Conservation (phyloP, 2,113 vertebrate genomes). For the Mormyrus lacerda region DNA sequence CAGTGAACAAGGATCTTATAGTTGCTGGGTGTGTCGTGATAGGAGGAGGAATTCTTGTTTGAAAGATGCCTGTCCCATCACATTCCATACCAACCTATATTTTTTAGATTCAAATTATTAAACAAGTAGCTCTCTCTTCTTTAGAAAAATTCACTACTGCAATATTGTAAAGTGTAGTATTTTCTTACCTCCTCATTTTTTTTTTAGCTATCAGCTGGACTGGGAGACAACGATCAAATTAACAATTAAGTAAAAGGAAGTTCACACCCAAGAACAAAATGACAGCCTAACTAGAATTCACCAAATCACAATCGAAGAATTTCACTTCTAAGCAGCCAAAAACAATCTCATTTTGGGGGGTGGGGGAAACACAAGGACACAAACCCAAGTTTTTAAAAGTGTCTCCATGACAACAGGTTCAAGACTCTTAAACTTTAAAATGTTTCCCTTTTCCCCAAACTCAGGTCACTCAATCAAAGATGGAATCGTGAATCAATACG, state of each 20-base stretch:
- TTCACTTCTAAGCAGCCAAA: neutral
- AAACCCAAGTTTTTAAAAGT: constrained; percentile 26
- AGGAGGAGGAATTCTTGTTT: constrained; percentile 12
- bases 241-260: neutral
- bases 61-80: constrained; percentile 36
- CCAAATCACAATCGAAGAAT: neutral
- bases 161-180: neutral
- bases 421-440: constrained; percentile 52
- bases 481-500: neutral
- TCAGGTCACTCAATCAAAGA: neutral
- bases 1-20: constrained; percentile 49
- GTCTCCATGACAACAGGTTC: constrained; percentile 58
- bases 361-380: constrained; percentile 37
- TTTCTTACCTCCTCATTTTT: neutral
- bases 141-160: neutral
- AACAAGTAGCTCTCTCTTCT: neutral
- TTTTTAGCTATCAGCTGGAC: neutral
- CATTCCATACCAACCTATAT: neutral
- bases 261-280: neutral
- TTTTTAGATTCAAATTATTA: neutral
- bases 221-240: neutral
- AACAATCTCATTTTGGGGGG: constrained; percentile 28
- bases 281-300: neutral
- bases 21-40: constrained; percentile 26
- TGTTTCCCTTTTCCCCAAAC: neutral